phyloP scores from a whole-genome alignment of 2,888 invertebrate species.

The Melanostoma scalare region DNA sequence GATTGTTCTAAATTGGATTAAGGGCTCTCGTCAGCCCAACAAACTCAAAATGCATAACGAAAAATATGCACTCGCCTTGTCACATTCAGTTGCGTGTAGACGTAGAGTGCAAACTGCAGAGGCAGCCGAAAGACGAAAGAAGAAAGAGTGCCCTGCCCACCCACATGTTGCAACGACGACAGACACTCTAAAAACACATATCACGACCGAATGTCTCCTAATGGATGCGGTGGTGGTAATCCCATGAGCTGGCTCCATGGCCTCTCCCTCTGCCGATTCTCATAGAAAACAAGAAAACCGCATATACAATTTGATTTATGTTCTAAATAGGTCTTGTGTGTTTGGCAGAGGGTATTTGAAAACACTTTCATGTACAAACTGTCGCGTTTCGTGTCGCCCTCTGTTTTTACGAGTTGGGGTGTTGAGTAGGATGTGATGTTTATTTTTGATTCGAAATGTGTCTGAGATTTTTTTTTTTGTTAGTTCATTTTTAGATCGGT shows the following conservation, averaged over 20 bases:
- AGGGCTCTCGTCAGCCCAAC: conserved; percentile 45
- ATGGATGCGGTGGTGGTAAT: conserved; percentile 42
- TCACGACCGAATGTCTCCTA: conserved; percentile 55
- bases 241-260: conserved; percentile 30
- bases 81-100: conserved; percentile 33
- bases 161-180: conserved; percentile 60
- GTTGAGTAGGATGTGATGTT: conserved; percentile 49
- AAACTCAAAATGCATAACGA: conserved; percentile 60
- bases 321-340: conserved; percentile 59
- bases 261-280: conserved; percentile 42
- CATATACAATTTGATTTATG: conserved; percentile 62
- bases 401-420: background rate
- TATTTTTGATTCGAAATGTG: conserved; percentile 14
- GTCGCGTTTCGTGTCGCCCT: conserved; percentile 52
- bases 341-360: conserved; percentile 52
- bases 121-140: conserved; percentile 22
- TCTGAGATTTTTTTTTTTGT: conserved; percentile 24
- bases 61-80: conserved; percentile 41
- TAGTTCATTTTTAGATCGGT: conserved; percentile 30
- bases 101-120: conserved; percentile 41
- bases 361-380: conserved; percentile 66
- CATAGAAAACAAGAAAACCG: conserved; percentile 30
- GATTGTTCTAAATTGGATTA: conserved; percentile 69
- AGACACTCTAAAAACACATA: conserved; percentile 32
- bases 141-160: conserved; percentile 46